Conservation (phyloP, 2,797 vertebrate species). For the Pogonophryne albipinna region DNA sequence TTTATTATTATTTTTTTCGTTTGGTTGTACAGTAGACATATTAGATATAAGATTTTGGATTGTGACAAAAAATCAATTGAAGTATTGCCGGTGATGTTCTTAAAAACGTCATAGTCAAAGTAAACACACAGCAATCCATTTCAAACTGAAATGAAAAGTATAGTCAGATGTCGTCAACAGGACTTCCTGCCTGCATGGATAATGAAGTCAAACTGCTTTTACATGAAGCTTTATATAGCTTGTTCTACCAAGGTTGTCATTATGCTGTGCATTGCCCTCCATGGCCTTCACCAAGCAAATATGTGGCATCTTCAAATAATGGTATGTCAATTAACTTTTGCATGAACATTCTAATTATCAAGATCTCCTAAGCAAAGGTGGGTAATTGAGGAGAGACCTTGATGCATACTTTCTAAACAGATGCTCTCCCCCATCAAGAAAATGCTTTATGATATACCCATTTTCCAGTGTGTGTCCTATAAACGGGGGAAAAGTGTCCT, state of each 20-base stretch:
- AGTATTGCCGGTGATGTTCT: neutral
- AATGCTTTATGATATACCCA: neutral
- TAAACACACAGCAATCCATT: neutral
- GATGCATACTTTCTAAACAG: slow-evolving; percentile 28
- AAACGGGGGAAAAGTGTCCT: slow-evolving; percentile 6
- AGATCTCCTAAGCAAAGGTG: slow-evolving; percentile 21
- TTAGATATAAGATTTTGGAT: neutral
- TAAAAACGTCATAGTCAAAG: neutral
- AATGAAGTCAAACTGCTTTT: slow-evolving; percentile 14
- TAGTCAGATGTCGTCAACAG: neutral
- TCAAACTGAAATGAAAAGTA: neutral
- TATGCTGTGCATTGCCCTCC: neutral
- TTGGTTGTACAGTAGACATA: neutral
- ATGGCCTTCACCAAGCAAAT: slow-evolving; percentile 16
- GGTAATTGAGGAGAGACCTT: slow-evolving; percentile 26
- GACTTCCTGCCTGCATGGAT: neutral
- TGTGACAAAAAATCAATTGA: neutral
- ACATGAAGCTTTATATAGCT: neutral
- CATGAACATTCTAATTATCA: slow-evolving; percentile 20
- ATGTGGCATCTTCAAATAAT: slow-evolving; percentile 10
- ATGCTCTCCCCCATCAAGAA: slow-evolving; percentile 17
- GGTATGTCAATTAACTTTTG: slow-evolving; percentile 39
- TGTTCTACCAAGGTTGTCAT: slow-evolving; percentile 27
- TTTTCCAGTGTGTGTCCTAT: neutral
- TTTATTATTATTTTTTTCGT: too few relatives aligned